phyloP scores from a whole-genome alignment of 2,113 vertebrate genomes.

The Saguinus imperator region DNA sequence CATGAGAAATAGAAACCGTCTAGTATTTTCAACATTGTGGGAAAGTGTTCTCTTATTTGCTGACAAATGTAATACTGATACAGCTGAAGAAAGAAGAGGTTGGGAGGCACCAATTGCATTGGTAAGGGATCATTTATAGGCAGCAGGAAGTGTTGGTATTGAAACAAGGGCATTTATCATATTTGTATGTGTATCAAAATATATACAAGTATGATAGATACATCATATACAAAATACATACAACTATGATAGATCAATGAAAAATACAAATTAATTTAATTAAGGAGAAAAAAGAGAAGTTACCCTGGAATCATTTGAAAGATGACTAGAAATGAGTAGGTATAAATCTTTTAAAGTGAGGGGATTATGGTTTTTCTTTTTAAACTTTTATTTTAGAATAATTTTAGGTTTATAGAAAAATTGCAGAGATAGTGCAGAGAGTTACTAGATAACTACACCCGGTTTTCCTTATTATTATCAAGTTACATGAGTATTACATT shows the following conservation, averaged over 20 bases:
- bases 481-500: not conserved
- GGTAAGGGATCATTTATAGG: not conserved
- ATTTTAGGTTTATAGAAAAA: not conserved
- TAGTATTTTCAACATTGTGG: not conserved
- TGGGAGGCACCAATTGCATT: not conserved
- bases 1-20: not conserved
- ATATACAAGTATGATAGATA: not conserved
- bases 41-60: not conserved
- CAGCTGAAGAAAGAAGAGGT: not conserved
- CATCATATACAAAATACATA: not conserved
- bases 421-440: not conserved
- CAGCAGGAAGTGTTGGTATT: not conserved
- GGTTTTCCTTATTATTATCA: not conserved
- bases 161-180: not conserved
- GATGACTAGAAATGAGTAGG: not conserved
- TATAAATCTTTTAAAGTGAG: not conserved
- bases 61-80: not conserved
- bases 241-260: not conserved
- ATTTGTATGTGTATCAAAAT: not conserved
- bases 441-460: not conserved
- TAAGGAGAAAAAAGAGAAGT: not conserved
- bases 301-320: not conserved
- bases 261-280: not conserved
- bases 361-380: not conserved
- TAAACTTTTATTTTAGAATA: not conserved